Evolutionary conservation across 2,797 vertebrate species (phyloP), one percentile per base, ranked within the genome.

Genomic region (Leptodactylus fallax): DNA sequence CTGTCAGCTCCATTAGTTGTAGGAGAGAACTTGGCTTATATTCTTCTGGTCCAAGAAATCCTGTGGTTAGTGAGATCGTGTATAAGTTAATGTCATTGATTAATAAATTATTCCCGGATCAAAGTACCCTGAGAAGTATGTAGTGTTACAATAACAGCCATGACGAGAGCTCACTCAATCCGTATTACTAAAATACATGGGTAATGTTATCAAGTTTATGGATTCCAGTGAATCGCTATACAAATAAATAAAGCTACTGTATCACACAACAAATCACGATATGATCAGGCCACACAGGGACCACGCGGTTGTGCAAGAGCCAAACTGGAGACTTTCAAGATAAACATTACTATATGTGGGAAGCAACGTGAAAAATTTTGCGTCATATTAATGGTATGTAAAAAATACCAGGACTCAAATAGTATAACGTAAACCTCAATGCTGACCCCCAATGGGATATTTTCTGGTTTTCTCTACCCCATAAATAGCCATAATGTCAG

Each of bases 321-420:
- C 95, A 95, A 93, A 93, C 90, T 92, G 90, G 94, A 93, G 94
- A 93, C 94, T 95, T 94, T 95, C 94, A 95, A 95, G 94, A 95
- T 96, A 96, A 96, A 95, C 95, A 95, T 92, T 96, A 93, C 95
- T 95, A 96, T 94, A 95, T 95, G 95, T 94, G 95, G 91, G 94
- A 93, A 91, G 90, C 91, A 91, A 93, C 91, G 91, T 92, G 93
- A 90, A 93, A 85, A 94, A 92, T 0, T 0, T 87, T 94, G 91
- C 92, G 93, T 95, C 94, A 90, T 94, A 93, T 93, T 90, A 91
- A 92, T 94, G 83, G 77, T 51, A 92, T 90, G 90, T 87, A 58
- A 49, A 65, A 84, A 60, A 79, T 79, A 17, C 53, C 51, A 79
- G 51, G 51, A 79, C 25, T 56, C 6, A 49, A 56, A 56, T 19